Evolutionary conservation across 2,113 vertebrate species (phyloP).

Genomic region (Amia ocellicauda): DNA sequence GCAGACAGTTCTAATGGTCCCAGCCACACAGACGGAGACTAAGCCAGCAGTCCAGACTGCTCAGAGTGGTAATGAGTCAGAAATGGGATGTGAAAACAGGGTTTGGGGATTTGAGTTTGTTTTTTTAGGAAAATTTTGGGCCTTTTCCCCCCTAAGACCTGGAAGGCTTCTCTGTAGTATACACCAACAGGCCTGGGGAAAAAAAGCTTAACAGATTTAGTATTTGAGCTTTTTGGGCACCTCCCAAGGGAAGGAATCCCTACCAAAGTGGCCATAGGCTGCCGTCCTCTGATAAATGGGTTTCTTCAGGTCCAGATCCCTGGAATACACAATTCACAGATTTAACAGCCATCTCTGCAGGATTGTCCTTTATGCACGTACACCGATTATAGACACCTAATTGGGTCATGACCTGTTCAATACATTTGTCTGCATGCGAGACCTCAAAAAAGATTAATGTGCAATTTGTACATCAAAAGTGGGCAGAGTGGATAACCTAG

Average conservation of each 20-base stretch:
- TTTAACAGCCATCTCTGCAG: conserved; percentile 70
- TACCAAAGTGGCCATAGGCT: conserved; percentile 97
- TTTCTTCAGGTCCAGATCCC: conserved; percentile 98
- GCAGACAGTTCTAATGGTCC: conserved; percentile 8
- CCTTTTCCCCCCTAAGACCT: conserved; percentile 77
- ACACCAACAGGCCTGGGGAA: conserved; percentile 85
- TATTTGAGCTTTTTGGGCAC: conserved; percentile 94
- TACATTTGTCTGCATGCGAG: no score
- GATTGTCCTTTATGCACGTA: conserved; percentile 16
- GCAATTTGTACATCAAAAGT: no score
- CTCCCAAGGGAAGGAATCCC: conserved; percentile 96
- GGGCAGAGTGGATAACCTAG: not conserved
- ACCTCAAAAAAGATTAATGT: no score
- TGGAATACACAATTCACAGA: conserved; percentile 88
- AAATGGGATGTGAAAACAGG: conserved; percentile 42
- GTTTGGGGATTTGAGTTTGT: conserved; percentile 32
- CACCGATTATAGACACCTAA: conserved; percentile 23
- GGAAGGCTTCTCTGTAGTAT: conserved; percentile 95
- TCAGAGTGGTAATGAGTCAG: conserved; percentile 16
- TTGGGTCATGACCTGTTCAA: conserved; percentile 21
- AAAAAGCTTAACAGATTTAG: conserved; percentile 87
- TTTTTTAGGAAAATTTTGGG: conserved; percentile 42
- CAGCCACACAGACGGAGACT: conserved; percentile 8
- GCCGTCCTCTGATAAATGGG: conserved; percentile 97
- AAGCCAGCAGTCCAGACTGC: conserved; percentile 16